Conservation (phyloP, 2,797 vertebrate genomes). For the Miopithecus talapoin region DNA sequence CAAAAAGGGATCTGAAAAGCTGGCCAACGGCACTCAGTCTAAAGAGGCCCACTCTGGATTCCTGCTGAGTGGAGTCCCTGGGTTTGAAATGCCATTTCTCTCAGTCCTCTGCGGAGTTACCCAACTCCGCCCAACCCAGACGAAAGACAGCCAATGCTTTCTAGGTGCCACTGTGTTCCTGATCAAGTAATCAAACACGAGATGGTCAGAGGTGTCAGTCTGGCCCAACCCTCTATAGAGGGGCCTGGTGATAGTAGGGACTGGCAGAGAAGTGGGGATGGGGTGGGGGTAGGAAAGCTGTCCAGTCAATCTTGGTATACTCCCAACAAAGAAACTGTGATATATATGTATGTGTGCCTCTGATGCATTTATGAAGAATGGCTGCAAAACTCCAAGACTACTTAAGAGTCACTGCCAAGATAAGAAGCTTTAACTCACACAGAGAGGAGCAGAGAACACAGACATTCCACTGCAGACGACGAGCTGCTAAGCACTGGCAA, state of each 20-base stretch:
- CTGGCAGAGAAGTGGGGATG: neutral
- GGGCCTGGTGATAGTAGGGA: neutral
- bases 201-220: neutral
- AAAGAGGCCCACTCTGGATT: neutral
- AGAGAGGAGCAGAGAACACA: neutral
- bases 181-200: neutral
- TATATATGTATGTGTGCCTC: neutral
- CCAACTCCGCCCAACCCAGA: neutral
- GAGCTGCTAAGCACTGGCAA: neutral
- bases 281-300: neutral
- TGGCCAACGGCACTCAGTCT: neutral
- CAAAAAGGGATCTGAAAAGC: neutral
- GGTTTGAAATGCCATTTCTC: neutral
- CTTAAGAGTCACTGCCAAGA: neutral
- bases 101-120: neutral
- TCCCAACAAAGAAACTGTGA: neutral
- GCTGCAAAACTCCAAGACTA: neutral
- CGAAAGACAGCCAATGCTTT: neutral
- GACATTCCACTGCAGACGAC: neutral
- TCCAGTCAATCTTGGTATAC: neutral
- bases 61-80: neutral
- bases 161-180: neutral
- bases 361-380: neutral
- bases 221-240: neutral
- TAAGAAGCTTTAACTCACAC: neutral